Percentiles rank a stretch among this genome's conserved stretches.
Evolutionary conservation across 2,888 invertebrate species (phyloP).

Genomic region (Tachina grossa): DNA sequence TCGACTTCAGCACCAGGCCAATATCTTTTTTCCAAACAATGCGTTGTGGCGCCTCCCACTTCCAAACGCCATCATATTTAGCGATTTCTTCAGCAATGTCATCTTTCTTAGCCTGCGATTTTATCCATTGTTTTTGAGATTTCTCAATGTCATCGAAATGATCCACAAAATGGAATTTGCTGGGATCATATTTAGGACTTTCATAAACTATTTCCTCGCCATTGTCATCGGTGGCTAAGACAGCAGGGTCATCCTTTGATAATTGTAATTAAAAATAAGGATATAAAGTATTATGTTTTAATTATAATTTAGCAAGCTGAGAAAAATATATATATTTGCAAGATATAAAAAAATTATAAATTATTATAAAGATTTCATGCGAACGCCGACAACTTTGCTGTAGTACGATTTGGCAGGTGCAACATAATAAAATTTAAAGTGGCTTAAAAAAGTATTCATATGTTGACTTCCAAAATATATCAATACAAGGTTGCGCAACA

Average conservation of each 20-base stretch:
- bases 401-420: neutral
- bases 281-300: neutral
- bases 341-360: too few relatives aligned
- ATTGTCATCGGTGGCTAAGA: constrained; percentile 63
- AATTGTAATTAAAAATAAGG: constrained; percentile 5
- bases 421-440: neutral
- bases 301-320: neutral
- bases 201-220: constrained; percentile 84
- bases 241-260: constrained; percentile 74
- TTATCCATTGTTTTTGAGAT: constrained; percentile 92
- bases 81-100: constrained; percentile 93
- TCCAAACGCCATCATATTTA: constrained; percentile 95
- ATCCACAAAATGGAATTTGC: constrained; percentile 90
- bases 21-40: constrained; percentile 92
- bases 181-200: constrained; percentile 87
- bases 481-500: too few relatives aligned
- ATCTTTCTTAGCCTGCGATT: constrained; percentile 96
- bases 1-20: constrained; percentile 94
- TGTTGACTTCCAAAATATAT: too few relatives aligned
- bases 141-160: constrained; percentile 91
- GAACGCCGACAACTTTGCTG: neutral
- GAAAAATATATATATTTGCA: neutral
- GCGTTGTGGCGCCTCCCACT: constrained; percentile 87
- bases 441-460: neutral
- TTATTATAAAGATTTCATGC: too few relatives aligned